A percentile compares a stretch with the other conserved stretches of the same genome.
Conservation (phyloP, 2,888 invertebrate genomes). For the Crematogaster levior region DNA sequence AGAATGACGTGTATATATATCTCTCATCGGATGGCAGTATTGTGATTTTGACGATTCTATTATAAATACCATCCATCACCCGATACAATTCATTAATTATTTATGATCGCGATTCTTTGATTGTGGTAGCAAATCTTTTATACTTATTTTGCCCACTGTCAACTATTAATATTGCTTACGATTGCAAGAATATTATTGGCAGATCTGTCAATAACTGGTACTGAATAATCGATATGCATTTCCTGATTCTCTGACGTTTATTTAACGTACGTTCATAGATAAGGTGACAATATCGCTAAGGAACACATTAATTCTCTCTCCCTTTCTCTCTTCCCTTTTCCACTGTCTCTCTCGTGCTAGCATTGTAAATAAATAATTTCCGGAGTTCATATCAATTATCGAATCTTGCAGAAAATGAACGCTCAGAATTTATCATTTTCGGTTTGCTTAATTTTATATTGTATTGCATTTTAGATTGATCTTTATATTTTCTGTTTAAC, state of each 20-base stretch:
- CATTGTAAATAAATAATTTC: not conserved
- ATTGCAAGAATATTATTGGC: conserved; percentile 34
- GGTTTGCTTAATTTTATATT: not conserved
- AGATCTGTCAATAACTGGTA: conserved; percentile 34
- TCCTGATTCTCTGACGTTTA: conserved; percentile 16
- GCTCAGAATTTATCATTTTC: not conserved
- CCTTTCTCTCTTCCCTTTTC: not conserved
- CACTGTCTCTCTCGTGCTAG: not conserved
- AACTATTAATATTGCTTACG: conserved; percentile 36
- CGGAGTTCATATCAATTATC: not conserved
- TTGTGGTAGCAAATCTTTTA: conserved; percentile 18
- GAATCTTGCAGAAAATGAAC: no score
- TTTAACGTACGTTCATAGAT: conserved; percentile 24
- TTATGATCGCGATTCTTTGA: conserved; percentile 12
- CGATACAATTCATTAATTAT: conserved; percentile 40
- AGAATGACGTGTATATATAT: not conserved
- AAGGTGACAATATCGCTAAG: conserved; percentile 6
- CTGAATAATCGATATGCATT: conserved; percentile 39
- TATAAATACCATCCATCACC: conserved; percentile 25
- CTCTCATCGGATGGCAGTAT: not conserved
- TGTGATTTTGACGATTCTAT: conserved; percentile 27
- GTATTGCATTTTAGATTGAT: no score
- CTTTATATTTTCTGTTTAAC: conserved; percentile 3
- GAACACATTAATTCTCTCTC: not conserved
- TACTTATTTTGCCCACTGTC: conserved; percentile 42